Conservation (phyloP, 2,888 invertebrate genomes). For the Drosophila diplacantha region DNA sequence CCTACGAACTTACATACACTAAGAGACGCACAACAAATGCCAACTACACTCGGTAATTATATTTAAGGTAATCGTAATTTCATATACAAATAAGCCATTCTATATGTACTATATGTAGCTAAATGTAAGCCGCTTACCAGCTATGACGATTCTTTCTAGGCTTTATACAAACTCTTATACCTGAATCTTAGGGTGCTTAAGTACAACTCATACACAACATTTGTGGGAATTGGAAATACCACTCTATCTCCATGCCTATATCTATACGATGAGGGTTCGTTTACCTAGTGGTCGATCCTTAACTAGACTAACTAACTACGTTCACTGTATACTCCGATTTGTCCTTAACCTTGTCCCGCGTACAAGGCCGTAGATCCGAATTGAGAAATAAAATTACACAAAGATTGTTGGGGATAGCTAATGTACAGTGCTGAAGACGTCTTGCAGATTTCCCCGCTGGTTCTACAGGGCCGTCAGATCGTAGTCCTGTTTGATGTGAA, state of each 20-base stretch:
- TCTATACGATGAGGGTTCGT: conserved; percentile 12
- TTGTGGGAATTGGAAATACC: conserved; percentile 14
- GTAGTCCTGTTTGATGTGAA: conserved; percentile 89
- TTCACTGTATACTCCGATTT: conserved; percentile 78
- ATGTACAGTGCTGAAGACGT: conserved; percentile 28
- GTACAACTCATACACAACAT: conserved; percentile 62
- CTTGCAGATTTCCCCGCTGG: conserved; percentile 2
- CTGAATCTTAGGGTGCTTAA: conserved; percentile 53
- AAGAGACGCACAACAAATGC: conserved; percentile 68
- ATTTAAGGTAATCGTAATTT: conserved; percentile 36
- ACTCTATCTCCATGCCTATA: conserved; percentile 8
- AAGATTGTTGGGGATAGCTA: conserved; percentile 14
- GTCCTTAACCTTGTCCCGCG: conserved; percentile 28
- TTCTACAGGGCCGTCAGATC: conserved; percentile 88
- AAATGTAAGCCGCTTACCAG: conserved; percentile 50
- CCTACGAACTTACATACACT: conserved; percentile 57
- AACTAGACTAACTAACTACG: conserved; percentile 68
- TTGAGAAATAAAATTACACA: conserved; percentile 33
- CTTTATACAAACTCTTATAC: conserved; percentile 62
- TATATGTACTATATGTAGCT: conserved; percentile 27
- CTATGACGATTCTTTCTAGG: conserved; percentile 66
- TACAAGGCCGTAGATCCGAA: conserved; percentile 37
- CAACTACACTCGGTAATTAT: conserved; percentile 45
- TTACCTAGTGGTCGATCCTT: conserved; percentile 45
- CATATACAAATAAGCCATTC: conserved; percentile 38